A percentile compares a stretch with the other conserved stretches of the same genome.
These are phyloP conservation scores for Balaeniceps rex DNA, from an alignment of 2,113 vertebrate species.

Conservation along the genomic window DNA sequence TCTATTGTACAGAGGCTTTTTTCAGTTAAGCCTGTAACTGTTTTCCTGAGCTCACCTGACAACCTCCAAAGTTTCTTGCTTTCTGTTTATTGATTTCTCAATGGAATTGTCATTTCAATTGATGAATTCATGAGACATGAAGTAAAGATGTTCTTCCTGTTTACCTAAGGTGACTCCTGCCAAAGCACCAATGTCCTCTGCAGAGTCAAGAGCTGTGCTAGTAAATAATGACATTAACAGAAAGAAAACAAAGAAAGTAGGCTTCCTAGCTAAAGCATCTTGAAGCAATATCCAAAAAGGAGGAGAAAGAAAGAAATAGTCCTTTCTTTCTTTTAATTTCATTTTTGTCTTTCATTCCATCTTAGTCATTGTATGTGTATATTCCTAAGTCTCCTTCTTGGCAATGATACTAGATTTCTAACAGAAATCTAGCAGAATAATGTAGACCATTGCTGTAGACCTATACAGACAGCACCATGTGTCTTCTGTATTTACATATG, in stretches of 20 bases:
- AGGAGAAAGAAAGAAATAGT: neutral
- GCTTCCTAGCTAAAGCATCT: neutral
- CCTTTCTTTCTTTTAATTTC: neutral
- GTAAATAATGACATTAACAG: neutral
- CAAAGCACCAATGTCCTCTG: neutral
- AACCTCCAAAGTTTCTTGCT: neutral
- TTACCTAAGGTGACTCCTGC: neutral
- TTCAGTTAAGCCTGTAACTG: neutral
- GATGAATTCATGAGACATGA: neutral
- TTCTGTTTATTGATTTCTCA: neutral
- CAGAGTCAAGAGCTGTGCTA: neutral
- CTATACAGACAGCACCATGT: neutral
- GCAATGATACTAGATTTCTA: neutral
- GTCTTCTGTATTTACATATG: neutral
- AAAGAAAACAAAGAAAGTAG: neutral
- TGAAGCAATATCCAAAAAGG: neutral
- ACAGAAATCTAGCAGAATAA: neutral
- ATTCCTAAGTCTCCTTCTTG: neutral
- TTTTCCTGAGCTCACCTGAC: neutral
- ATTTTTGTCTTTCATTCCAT: neutral
- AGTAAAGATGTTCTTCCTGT: neutral
- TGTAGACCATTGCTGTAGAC: neutral
- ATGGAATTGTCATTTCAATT: neutral
- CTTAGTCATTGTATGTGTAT: neutral
- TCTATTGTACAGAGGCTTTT: neutral